phyloP scores from a whole-genome alignment of 2,113 vertebrate genomes.

The Sebastes fasciatus region DNA sequence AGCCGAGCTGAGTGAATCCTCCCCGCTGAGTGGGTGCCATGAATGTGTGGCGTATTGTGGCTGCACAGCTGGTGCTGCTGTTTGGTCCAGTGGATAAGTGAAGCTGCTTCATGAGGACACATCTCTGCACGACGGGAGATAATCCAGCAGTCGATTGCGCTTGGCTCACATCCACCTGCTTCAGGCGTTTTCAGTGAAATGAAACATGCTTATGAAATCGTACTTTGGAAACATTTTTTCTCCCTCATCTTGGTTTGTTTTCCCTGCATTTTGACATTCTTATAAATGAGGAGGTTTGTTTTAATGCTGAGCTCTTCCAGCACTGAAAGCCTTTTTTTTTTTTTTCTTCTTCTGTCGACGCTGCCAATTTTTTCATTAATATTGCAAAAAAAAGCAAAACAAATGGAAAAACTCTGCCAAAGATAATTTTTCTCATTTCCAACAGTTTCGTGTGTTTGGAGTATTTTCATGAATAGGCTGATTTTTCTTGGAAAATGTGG shows the following conservation, averaged over 20 bases:
- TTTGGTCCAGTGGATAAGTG: constrained; percentile 36
- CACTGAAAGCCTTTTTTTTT: constrained; percentile 17
- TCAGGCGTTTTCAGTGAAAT: constrained; percentile 18
- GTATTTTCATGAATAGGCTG: neutral
- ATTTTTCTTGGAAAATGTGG: neutral
- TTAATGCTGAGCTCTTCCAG: constrained; percentile 25
- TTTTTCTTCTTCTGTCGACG: neutral
- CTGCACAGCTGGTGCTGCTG: constrained; percentile 29
- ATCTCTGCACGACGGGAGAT: constrained; percentile 31
- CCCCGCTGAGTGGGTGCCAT: constrained; percentile 29
- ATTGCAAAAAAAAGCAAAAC: neutral
- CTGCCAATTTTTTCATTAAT: constrained; percentile 24
- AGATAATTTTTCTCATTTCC: neutral
- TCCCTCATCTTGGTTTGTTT: constrained; percentile 51
- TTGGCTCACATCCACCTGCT: constrained; percentile 24
- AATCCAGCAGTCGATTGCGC: constrained; percentile 20
- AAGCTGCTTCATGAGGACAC: constrained; percentile 48
- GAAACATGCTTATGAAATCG: constrained; percentile 18
- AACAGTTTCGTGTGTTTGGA: neutral
- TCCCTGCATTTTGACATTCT: constrained; percentile 20
- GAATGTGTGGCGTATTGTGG: constrained; percentile 41
- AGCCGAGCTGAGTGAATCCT: constrained; percentile 5
- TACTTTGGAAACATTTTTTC: constrained; percentile 15
- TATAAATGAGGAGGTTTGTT: constrained; percentile 47
- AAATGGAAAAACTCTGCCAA: neutral